A percentile compares a stretch with the other conserved stretches of the same genome.
phyloP scores from a whole-genome alignment of 2,113 vertebrate genomes.

The Strix uralensis region DNA sequence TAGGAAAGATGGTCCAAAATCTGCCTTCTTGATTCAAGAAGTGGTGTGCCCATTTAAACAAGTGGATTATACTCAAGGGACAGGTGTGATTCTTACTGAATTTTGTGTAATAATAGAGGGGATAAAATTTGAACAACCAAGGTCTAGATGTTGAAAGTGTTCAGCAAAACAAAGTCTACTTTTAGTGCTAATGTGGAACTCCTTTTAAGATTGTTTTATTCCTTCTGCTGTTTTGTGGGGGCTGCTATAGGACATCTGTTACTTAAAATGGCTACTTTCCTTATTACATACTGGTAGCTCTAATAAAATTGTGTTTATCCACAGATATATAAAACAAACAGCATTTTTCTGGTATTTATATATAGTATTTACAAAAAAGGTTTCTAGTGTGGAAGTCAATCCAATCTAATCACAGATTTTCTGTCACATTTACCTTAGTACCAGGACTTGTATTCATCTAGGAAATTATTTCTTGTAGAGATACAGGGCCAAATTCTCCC shows the following conservation, averaged over 20 bases:
- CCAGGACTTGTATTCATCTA: conserved; percentile 50
- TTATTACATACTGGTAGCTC: conserved; percentile 69
- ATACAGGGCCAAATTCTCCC: conserved; percentile 40
- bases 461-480: conserved; percentile 63
- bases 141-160: not conserved
- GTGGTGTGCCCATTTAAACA: not conserved
- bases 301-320: conserved; percentile 72
- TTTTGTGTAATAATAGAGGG: not conserved
- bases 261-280: conserved; percentile 44
- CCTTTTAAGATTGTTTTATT: conserved; percentile 31
- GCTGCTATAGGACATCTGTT: conserved; percentile 43
- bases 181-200: not conserved
- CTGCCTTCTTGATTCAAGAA: not conserved
- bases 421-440: conserved; percentile 67
- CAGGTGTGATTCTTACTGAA: not conserved
- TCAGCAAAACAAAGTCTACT: not conserved
- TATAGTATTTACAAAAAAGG: conserved; percentile 66
- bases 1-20: not conserved
- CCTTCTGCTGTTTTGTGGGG: conserved; percentile 8
- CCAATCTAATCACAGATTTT: conserved; percentile 64
- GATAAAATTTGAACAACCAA: not conserved
- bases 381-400: conserved; percentile 62
- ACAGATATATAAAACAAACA: conserved; percentile 70
- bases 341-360: conserved; percentile 64
- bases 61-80: not conserved